Evolutionary conservation across 2,888 invertebrate species (phyloP).

Genomic region (Noctua fimbriata): DNA sequence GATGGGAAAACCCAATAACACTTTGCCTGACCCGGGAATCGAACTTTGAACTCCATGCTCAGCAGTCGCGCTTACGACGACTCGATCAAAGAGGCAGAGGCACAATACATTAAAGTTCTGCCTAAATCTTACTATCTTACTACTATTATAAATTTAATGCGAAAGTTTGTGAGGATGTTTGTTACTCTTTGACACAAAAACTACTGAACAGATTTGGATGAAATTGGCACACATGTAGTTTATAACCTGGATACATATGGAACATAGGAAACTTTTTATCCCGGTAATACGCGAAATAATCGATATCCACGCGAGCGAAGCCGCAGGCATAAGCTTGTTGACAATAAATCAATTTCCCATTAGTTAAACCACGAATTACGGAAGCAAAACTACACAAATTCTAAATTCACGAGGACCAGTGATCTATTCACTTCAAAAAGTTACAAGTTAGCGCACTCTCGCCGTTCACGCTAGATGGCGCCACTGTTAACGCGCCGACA

Average conservation of each 20-base stretch:
- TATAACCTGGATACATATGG: too few relatives aligned
- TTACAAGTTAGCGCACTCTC: neutral
- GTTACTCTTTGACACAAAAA: too few relatives aligned
- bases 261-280: too few relatives aligned
- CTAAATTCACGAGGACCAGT: neutral
- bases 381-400: neutral
- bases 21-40: neutral
- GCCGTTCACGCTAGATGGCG: conserved; percentile 32
- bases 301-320: too few relatives aligned
- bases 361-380: neutral
- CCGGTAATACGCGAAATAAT: too few relatives aligned
- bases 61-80: neutral
- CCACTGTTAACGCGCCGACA: conserved; percentile 44
- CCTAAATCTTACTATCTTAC: too few relatives aligned
- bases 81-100: neutral
- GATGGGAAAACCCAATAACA: neutral
- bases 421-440: neutral
- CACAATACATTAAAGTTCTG: neutral
- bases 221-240: too few relatives aligned
- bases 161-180: too few relatives aligned
- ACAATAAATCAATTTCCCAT: neutral
- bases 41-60: neutral
- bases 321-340: too few relatives aligned
- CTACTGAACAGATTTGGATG: too few relatives aligned
- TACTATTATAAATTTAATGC: too few relatives aligned